Percentiles rank a stretch among this genome's conserved stretches.
These are phyloP conservation scores for Aelia acuminata DNA, from an alignment of 2,888 invertebrate species.

Conservation along the genomic window DNA sequence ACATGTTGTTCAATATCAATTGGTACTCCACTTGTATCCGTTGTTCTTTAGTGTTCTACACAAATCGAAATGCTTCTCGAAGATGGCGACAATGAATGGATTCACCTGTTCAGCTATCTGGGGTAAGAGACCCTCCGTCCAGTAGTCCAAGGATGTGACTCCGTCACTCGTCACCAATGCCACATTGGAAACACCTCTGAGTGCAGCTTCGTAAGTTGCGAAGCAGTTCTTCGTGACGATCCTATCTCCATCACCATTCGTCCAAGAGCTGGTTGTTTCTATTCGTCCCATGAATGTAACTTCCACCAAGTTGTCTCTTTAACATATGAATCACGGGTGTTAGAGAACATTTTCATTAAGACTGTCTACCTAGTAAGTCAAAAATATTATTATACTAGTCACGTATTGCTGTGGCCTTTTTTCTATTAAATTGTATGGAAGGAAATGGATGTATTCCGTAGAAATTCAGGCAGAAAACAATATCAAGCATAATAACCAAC, in stretches of 20 bases:
- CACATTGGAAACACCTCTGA: not conserved
- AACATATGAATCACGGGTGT: too few species aligned
- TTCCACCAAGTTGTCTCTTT: not conserved
- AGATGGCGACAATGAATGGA: not conserved
- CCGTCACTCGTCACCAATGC: not conserved
- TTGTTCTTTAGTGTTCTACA: not conserved
- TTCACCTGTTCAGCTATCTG: not conserved
- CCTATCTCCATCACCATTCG: not conserved
- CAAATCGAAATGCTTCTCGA: constrained; percentile 17
- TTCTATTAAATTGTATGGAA: too few species aligned
- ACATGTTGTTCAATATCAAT: too few species aligned
- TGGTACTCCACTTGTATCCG: not conserved
- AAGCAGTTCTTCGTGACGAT: not conserved
- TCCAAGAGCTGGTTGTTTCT: not conserved
- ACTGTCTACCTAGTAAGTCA: too few species aligned
- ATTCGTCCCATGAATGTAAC: not conserved
- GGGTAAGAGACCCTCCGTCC: not conserved
- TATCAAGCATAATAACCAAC: too few species aligned
- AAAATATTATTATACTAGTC: too few species aligned
- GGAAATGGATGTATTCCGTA: too few species aligned
- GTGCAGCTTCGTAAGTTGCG: not conserved
- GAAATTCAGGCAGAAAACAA: too few species aligned
- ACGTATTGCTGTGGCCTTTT: too few species aligned
- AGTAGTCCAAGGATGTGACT: not conserved
- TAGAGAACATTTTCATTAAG: too few species aligned